These are phyloP conservation scores for Hypsopygia costalis DNA, from an alignment of 2,888 invertebrate species.

Conservation along the genomic window DNA sequence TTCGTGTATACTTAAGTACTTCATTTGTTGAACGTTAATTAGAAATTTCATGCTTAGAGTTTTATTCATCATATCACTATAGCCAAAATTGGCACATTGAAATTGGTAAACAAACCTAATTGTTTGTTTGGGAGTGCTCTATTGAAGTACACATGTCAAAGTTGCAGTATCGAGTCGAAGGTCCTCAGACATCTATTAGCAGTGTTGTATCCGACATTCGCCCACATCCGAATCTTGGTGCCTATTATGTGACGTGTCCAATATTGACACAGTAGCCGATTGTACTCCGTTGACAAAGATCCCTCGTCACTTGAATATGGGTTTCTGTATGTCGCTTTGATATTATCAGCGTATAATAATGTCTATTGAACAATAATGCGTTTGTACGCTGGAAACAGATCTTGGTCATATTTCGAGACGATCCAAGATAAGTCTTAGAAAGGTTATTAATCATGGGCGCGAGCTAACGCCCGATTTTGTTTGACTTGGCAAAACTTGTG, in stretches of 20 bases:
- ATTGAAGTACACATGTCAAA: conserved; percentile 29
- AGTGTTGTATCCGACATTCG: conserved; percentile 41
- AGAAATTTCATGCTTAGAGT: conserved; percentile 21
- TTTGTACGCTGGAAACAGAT: conserved; percentile 6
- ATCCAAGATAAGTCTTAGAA: conserved; percentile 30
- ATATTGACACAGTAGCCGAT: conserved; percentile 70
- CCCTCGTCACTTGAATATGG: conserved; percentile 65
- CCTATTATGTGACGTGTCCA: conserved; percentile 58
- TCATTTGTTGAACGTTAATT: conserved; percentile 32
- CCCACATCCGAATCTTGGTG: conserved; percentile 55
- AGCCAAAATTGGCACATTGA: neutral
- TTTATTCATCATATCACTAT: neutral
- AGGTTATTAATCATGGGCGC: conserved; percentile 62
- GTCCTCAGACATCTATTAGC: conserved; percentile 58
- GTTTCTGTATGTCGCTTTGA: conserved; percentile 40
- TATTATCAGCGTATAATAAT: conserved; percentile 28
- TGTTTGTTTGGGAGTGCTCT: conserved; percentile 16
- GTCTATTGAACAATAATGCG: conserved; percentile 18
- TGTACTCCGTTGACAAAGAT: conserved; percentile 56
- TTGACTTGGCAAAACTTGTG: conserved; percentile 68
- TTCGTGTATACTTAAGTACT: conserved; percentile 15
- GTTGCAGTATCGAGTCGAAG: conserved; percentile 44
- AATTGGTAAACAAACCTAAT: conserved; percentile 5
- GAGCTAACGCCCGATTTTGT: conserved; percentile 61
- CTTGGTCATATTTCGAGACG: conserved; percentile 11